Base-by-base conservation (phyloP, 2,888 invertebrate species). In the Andrena flavipes region DNA sequence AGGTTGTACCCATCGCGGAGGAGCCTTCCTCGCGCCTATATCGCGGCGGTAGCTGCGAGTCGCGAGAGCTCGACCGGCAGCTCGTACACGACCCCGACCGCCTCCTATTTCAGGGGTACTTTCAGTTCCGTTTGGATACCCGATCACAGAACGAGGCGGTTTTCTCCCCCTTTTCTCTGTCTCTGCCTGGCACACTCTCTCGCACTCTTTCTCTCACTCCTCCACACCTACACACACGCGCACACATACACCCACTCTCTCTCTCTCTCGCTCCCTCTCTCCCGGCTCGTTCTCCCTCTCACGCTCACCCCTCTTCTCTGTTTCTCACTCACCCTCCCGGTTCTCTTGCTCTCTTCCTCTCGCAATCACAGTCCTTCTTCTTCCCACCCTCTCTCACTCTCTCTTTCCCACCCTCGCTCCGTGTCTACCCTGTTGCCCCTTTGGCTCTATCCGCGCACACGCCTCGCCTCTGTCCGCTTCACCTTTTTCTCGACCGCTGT, bases 1-100 rank as follows among this genome's bases (percentile, higher is more conserved):
- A 82, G 87, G 84, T 84, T 81, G 82, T 83, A 81, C 82, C 77
- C 72, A 68, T 78, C 73, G 83, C 67, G 76, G 83, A 76, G 81
- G 42, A 76, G 82, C 74, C 77, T 83, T 85, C 76, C 84, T 88
- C 88, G 86, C 79, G 77, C 65, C 84, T 89, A 88, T 91, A 90
- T 89, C 91, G 91, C 90, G 90, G 91, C 91, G 91, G 91, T 91
- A 90, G 91, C 91, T 90, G 90, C 92, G 89, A 91, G 88, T 91
- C 86, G 90, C 87, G 88, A 88, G 88, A 87, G 81, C 88, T 86
- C 82, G 79, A 86, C 84, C 86, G 87, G 85, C 73, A 87, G 86
- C 87, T 87, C 86, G 78, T 80, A 82, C 86, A 87, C 87, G 85
- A 87, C 85, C 78, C 85, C 76, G 73, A 82, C 85, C 87, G 87